phyloP scores from a whole-genome alignment of 2,888 invertebrate species.

The Petrophora chlorosata region DNA sequence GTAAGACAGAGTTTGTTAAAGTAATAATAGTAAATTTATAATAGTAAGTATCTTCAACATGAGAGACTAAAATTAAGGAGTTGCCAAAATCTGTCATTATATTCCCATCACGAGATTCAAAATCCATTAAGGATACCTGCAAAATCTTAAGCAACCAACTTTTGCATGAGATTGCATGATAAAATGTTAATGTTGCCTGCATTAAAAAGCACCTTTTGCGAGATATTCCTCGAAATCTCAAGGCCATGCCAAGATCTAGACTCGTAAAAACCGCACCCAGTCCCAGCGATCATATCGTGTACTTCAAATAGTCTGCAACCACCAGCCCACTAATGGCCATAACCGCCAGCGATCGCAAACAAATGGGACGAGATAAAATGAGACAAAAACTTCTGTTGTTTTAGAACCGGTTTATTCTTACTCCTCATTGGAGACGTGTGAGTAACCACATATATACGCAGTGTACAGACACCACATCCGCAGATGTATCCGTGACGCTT shows the following conservation, averaged over 20 bases:
- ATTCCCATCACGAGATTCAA: constrained; percentile 10
- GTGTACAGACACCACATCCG: constrained; percentile 55
- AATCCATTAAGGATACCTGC: constrained; percentile 10
- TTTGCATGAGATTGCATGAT: constrained; percentile 20
- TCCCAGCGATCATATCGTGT: constrained; percentile 43
- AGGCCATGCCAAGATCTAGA: constrained; percentile 36
- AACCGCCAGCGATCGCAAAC: constrained; percentile 58
- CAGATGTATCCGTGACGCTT: constrained; percentile 61
- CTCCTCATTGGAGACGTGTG: constrained; percentile 42
- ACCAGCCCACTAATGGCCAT: constrained; percentile 51
- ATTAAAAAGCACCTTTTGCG: constrained; percentile 20
- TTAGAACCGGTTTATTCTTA: constrained; percentile 57
- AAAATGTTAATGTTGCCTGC: constrained; percentile 21
- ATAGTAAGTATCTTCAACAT: too few relatives aligned
- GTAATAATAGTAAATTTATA: too few relatives aligned
- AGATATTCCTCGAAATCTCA: constrained; percentile 43
- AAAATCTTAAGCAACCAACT: constrained; percentile 11
- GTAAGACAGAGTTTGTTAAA: too few relatives aligned
- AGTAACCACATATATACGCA: constrained; percentile 45
- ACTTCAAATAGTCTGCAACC: constrained; percentile 46
- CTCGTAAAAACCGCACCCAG: constrained; percentile 44
- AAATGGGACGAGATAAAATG: constrained; percentile 61
- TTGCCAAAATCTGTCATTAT: constrained; percentile 10
- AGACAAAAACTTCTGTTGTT: constrained; percentile 60
- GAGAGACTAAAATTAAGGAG: too few relatives aligned